Conservation (phyloP, 2,113 vertebrate species). For the Vulpes lagopus region DNA sequence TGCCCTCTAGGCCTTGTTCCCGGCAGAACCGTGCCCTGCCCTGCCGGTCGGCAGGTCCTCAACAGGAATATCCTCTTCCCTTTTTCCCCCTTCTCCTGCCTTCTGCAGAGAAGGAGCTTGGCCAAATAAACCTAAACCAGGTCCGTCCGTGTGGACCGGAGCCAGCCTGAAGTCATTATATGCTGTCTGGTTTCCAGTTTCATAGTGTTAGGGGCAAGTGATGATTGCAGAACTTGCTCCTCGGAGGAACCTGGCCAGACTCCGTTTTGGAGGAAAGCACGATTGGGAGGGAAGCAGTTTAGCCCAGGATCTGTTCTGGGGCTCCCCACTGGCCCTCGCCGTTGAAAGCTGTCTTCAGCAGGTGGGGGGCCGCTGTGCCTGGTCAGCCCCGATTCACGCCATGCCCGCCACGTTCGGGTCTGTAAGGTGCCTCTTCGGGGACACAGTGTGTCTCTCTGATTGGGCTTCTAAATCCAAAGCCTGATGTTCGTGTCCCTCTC, state of each 20-base stretch:
- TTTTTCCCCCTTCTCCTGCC: background rate
- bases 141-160: background rate
- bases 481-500: conserved; percentile 82
- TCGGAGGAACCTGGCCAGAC: background rate
- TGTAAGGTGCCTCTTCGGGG: conserved; percentile 82
- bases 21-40: background rate
- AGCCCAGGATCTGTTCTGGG: background rate
- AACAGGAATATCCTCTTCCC: background rate
- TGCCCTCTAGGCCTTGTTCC: background rate
- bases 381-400: conserved; percentile 48
- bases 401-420: conserved; percentile 69
- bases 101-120: background rate
- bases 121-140: conserved; percentile 37
- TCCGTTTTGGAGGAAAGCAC: background rate
- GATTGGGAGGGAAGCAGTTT: background rate
- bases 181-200: background rate
- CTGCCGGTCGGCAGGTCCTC: background rate
- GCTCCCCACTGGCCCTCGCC: background rate
- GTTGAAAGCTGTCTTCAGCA: background rate
- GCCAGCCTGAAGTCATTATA: background rate
- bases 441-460: conserved; percentile 82
- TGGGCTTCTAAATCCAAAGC: conserved; percentile 82
- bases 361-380: background rate
- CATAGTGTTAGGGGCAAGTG: background rate
- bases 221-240: background rate